These are phyloP conservation scores for Lochmaea crataegi DNA, from an alignment of 2,888 invertebrate genomes.

Conservation along the genomic window DNA sequence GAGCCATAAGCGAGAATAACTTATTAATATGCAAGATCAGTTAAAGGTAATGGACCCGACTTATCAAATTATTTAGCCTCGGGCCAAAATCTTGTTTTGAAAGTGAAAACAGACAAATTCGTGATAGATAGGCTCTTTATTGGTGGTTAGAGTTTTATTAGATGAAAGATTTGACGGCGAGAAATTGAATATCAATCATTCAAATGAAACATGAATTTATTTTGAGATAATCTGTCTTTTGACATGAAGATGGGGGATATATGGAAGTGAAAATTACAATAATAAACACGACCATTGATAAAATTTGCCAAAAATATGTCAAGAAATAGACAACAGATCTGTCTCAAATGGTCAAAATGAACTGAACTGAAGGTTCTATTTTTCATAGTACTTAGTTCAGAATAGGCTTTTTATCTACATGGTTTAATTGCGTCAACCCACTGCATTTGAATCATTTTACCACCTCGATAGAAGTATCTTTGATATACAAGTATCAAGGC, in stretches of 20 bases:
- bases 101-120: slow-evolving; percentile 36
- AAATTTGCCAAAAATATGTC: too few relatives aligned
- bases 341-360: too few relatives aligned
- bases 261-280: too few relatives aligned
- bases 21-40: slow-evolving; percentile 45
- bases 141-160: slow-evolving; percentile 25
- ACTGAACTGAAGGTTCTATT: too few relatives aligned
- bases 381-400: too few relatives aligned
- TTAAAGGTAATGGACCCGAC: slow-evolving; percentile 42
- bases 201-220: neutral
- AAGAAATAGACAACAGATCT: too few relatives aligned
- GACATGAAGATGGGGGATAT: neutral
- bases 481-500: too few relatives aligned
- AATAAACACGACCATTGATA: too few relatives aligned
- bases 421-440: too few relatives aligned
- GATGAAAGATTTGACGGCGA: slow-evolving; percentile 4
- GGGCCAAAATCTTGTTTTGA: slow-evolving; percentile 30
- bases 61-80: slow-evolving; percentile 28
- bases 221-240: neutral
- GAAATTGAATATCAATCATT: slow-evolving; percentile 14
- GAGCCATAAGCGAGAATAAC: slow-evolving; percentile 42
- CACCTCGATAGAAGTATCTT: too few relatives aligned
- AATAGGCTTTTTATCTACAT: too few relatives aligned
- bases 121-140: slow-evolving; percentile 35
- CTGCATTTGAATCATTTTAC: too few relatives aligned